These are phyloP conservation scores for Chloropsis hardwickii DNA, from an alignment of 2,113 vertebrate species.

Conservation along the genomic window DNA sequence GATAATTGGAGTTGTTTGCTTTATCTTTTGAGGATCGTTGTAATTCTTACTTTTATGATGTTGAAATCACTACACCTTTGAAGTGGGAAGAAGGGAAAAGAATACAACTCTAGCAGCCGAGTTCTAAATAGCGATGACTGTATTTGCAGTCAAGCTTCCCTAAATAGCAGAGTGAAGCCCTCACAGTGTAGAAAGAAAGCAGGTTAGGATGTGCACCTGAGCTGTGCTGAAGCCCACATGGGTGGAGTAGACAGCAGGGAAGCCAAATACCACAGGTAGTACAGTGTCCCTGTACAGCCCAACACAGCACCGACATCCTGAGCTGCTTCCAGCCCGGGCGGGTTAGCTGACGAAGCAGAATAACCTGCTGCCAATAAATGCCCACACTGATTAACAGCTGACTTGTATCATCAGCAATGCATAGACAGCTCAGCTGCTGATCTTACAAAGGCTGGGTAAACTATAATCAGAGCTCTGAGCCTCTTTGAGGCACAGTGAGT, in stretches of 20 bases:
- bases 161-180: neutral
- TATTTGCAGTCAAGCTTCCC: neutral
- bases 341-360: neutral
- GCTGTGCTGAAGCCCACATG: neutral
- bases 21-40: neutral
- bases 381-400: neutral
- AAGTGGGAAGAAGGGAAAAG: neutral
- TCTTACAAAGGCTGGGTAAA: neutral
- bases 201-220: neutral
- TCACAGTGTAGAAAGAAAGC: neutral
- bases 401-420: neutral
- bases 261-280: neutral
- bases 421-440: neutral
- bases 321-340: neutral
- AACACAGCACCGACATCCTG: rapidly evolving
- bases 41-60: neutral
- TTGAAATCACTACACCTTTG: neutral
- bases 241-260: neutral
- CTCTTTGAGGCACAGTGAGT: neutral
- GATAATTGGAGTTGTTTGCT: neutral
- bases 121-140: neutral
- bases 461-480: neutral
- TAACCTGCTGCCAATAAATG: neutral
- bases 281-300: neutral
- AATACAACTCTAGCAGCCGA: neutral